Base-by-base conservation (phyloP, 2,797 vertebrate species). In the Neosilurus mollespiculum region DNA sequence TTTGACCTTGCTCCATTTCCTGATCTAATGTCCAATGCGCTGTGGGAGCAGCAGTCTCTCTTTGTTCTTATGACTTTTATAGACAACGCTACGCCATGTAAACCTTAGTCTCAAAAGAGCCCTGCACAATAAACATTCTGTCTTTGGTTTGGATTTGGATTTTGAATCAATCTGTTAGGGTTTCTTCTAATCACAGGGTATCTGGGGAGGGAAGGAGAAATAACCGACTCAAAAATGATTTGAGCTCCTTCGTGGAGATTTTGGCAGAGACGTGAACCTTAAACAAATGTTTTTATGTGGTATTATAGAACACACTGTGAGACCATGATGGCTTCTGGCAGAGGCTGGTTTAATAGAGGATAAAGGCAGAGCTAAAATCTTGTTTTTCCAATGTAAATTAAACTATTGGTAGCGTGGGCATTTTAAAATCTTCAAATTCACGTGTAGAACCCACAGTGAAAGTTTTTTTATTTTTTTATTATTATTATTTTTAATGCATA, bases 1-100 rank as follows among this genome's bases (percentile, higher is more conserved):
- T 90, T 86, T 89, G 90, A 90, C 89, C 91, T 90, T 89, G 88
- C 88, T 89, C 88, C 87, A 87, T 90, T 91, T 91, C 91, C 90
- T 91, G 90, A 86, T 49, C 76, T 77, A 86, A 84, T 86, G 88
- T 91, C 90, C 87, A 90, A 88, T 37, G 85, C 89, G 34, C 89
- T 53, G 81, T 83, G 87, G 91, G 90, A 88, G 82, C 83, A 83
- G 88, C 84, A 87, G 87, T 83, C 85, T 82, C 56, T 54, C 82
- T 88, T 89, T 89, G 85, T 90, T 87, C 81, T 86, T 69, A 73
- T 80, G 87, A 84, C 89, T 89, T 89, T 90, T 88, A 87, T 86
- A 88, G 87, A 89, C 88, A 90, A 88, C 87, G 71, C 87, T 85
- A 82, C 82, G 78, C 85, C 88, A 85, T 92, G 91, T 90, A 89